Evolutionary conservation across 2,888 invertebrate species (phyloP).

Genomic region (Marasmarcha lunaedactyla): DNA sequence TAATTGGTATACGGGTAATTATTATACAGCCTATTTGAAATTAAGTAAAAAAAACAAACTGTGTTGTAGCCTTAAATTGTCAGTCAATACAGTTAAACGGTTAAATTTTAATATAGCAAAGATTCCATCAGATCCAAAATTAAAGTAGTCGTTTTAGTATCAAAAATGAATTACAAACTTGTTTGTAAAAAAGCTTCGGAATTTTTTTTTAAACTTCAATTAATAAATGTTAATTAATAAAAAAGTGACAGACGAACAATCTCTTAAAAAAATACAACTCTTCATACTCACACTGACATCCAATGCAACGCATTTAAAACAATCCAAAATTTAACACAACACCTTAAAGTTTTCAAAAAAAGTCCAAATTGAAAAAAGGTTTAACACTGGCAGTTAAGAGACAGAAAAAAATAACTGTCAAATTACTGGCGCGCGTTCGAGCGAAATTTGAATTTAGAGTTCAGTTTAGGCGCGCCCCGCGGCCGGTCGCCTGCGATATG

Average conservation of each 20-base stretch:
- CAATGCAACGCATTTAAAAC: constrained; percentile 52
- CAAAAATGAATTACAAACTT: too few relatives aligned
- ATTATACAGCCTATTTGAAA: constrained; percentile 41
- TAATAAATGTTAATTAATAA: constrained; percentile 12
- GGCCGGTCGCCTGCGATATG: constrained; percentile 61
- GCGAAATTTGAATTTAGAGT: constrained; percentile 39
- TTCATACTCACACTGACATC: constrained; percentile 49
- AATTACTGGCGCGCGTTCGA: constrained; percentile 29
- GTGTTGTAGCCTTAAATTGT: constrained; percentile 6
- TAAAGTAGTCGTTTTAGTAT: not conserved
- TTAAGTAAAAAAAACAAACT: constrained; percentile 16
- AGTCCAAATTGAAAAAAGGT: constrained; percentile 14
- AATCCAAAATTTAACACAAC: constrained; percentile 44
- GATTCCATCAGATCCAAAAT: not conserved
- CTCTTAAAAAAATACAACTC: constrained; percentile 27
- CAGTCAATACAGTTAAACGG: too few relatives aligned
- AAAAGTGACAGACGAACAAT: constrained; percentile 56
- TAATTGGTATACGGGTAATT: constrained; percentile 59
- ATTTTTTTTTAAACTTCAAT: not conserved
- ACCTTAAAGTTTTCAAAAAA: constrained; percentile 11
- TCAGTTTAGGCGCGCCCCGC: constrained; percentile 44
- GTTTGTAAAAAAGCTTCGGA: too few relatives aligned
- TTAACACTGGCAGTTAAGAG: constrained; percentile 21
- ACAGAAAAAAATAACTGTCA: constrained; percentile 21
- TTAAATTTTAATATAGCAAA: too few relatives aligned